Conservation (phyloP, 2,797 vertebrate species). For the Lemur catta region DNA sequence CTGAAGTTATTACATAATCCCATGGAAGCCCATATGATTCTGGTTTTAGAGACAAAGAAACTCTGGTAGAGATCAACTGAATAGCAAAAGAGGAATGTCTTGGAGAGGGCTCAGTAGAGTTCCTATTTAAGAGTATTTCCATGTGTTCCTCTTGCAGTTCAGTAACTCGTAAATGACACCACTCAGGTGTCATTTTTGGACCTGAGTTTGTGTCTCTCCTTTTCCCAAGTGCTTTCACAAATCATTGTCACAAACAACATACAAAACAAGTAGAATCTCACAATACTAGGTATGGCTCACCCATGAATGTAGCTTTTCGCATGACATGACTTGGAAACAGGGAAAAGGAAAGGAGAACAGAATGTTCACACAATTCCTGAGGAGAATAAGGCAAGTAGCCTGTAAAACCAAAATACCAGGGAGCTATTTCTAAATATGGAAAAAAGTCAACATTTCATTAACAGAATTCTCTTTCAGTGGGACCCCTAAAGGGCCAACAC, state of each 20-base stretch:
- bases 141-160: not conserved
- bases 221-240: not conserved
- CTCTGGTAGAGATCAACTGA: not conserved
- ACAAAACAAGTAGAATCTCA: not conserved
- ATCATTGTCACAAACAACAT: not conserved
- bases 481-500: not conserved
- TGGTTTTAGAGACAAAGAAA: not conserved
- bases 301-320: not conserved
- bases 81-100: not conserved
- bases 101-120: not conserved
- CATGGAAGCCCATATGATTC: not conserved
- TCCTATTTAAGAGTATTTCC: not conserved
- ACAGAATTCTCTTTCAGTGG: not conserved
- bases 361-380: not conserved
- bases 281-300: not conserved
- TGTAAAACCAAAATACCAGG: conserved; percentile 13
- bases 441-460: not conserved
- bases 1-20: not conserved
- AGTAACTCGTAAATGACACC: not conserved
- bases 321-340: not conserved
- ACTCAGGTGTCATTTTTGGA: not conserved
- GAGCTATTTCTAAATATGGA: not conserved
- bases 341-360: not conserved
- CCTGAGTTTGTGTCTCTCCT: not conserved
- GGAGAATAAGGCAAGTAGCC: not conserved